phyloP scores from a whole-genome alignment of 2,113 vertebrate genomes.

The Bubo blakistoni region DNA sequence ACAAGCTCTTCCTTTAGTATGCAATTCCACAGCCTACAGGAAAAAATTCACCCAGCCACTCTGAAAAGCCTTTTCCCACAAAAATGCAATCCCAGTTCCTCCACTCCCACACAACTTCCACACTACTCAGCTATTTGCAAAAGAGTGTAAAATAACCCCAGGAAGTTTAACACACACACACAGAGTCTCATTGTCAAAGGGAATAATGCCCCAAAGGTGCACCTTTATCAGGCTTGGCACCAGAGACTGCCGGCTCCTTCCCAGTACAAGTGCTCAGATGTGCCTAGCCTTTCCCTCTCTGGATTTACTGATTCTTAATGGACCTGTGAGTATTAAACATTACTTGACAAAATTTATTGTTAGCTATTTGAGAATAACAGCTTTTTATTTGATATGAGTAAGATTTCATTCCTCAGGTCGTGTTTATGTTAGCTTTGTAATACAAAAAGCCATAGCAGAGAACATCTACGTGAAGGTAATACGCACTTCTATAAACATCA shows the following conservation, averaged over 20 bases:
- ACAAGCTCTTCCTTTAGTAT: constrained; percentile 56
- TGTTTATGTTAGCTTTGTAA: neutral
- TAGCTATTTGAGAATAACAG: constrained; percentile 3
- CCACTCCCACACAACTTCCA: constrained; percentile 57
- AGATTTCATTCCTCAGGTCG: neutral
- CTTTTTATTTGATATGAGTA: neutral
- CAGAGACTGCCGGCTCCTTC: neutral
- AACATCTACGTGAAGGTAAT: neutral
- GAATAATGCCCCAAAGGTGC: constrained; percentile 30
- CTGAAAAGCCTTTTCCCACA: constrained; percentile 59
- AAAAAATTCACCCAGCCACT: neutral
- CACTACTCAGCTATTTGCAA: constrained; percentile 1
- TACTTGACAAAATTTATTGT: neutral
- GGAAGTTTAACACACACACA: constrained; percentile 3
- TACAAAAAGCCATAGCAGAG: neutral
- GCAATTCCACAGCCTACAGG: constrained; percentile 46
- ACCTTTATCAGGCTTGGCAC: neutral
- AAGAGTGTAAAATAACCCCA: constrained; percentile 28
- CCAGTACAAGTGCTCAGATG: neutral
- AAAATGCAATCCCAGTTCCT: constrained; percentile 41
- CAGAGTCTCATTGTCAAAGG: neutral
- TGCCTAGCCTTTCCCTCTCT: neutral
- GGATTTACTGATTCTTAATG: constrained; percentile 35
- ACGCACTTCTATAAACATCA: neutral
- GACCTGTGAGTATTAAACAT: constrained; percentile 56